Conservation (phyloP, 2,113 vertebrate species). For the Lepidothrix coronata region DNA sequence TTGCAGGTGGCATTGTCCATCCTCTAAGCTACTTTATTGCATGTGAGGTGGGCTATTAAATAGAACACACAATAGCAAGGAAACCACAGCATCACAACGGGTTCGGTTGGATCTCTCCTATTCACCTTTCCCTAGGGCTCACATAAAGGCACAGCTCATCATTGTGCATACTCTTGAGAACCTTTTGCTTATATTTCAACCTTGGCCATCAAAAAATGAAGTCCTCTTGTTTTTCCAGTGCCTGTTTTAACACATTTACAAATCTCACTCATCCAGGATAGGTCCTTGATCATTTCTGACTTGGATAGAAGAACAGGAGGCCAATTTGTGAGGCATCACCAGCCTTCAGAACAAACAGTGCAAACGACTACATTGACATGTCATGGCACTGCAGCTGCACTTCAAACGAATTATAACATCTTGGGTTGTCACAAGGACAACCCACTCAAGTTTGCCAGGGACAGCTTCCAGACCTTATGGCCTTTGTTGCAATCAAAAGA, state of each 20-base stretch:
- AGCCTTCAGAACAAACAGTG: constrained; percentile 47
- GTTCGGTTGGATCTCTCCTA: not conserved
- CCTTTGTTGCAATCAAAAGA: constrained; percentile 22
- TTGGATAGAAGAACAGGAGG: constrained; percentile 5
- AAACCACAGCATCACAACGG: not conserved
- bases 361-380: constrained; percentile 44
- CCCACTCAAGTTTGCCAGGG: constrained; percentile 47
- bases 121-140: not conserved
- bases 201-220: not conserved
- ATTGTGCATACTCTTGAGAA: not conserved
- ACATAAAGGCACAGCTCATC: not conserved
- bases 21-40: not conserved
- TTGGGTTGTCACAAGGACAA: constrained; percentile 30
- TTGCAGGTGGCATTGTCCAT: not conserved
- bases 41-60: not conserved
- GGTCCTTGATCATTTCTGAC: constrained; percentile 25
- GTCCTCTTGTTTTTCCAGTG: not conserved
- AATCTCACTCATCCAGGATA: not conserved
- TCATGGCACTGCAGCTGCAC: constrained; percentile 8
- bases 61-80: not conserved
- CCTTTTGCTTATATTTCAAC: not conserved
- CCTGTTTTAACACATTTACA: not conserved
- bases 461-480: not conserved
- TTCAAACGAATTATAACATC: constrained; percentile 52
- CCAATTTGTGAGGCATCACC: constrained; percentile 6